Percentiles rank a stretch among this genome's conserved stretches.
Conservation (phyloP, 2,888 invertebrate genomes). For the Drosophila paracracens region DNA sequence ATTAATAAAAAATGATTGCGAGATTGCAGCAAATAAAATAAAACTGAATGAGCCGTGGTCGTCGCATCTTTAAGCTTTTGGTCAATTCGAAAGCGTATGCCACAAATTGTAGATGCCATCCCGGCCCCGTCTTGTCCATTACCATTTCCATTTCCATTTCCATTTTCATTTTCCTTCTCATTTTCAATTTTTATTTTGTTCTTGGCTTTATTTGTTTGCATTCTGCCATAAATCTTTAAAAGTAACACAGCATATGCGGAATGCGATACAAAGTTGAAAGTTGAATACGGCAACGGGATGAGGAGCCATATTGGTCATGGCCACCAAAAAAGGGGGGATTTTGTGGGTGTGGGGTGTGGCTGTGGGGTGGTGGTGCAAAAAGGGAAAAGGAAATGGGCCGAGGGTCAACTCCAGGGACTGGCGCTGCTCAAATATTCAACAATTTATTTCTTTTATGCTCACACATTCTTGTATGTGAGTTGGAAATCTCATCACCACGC, state of each 20-base stretch:
- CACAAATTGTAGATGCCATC: conserved; percentile 18
- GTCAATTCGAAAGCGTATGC: conserved; percentile 11
- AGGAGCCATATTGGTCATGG: conserved; percentile 9
- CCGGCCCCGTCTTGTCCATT: neutral
- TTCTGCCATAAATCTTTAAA: conserved; percentile 66
- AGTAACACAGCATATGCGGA: conserved; percentile 33
- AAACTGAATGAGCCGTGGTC: conserved; percentile 30
- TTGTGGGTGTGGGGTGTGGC: neutral
- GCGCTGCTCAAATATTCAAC: conserved; percentile 50
- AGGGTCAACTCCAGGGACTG: conserved; percentile 13
- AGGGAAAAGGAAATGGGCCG: neutral
- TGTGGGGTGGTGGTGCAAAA: neutral
- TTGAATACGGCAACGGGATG: neutral
- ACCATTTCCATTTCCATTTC: conserved; percentile 26
- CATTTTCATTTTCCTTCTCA: conserved; percentile 9
- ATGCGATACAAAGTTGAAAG: conserved; percentile 18
- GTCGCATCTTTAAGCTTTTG: conserved; percentile 38
- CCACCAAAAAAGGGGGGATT: neutral
- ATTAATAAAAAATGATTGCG: conserved; percentile 70
- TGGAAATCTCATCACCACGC: conserved; percentile 9
- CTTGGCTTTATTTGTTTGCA: conserved; percentile 50
- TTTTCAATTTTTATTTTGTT: conserved; percentile 21
- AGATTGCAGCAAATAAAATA: conserved; percentile 39
- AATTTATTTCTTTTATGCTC: conserved; percentile 62
- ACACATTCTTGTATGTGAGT: conserved; percentile 35